Conservation (phyloP, 1,140 invertebrate species). For the Temnothorax longispinosus region DNA sequence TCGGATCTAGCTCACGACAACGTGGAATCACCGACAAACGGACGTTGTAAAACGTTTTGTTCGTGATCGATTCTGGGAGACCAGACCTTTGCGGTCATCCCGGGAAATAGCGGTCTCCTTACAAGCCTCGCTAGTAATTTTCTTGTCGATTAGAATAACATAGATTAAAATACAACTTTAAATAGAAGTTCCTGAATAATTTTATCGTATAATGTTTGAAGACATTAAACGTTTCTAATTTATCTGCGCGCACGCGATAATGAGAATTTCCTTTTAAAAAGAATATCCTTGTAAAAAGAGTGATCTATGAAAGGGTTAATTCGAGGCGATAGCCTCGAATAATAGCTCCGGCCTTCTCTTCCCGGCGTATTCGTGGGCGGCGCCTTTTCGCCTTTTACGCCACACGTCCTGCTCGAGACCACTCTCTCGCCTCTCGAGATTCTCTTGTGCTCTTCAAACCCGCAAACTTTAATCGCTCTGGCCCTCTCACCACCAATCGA, state of each 20-base stretch:
- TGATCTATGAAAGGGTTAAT: not conserved
- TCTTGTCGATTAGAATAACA: not conserved
- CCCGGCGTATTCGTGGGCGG: slow-evolving; percentile 4
- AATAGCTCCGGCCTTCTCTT: not conserved
- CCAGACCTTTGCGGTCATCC: not conserved
- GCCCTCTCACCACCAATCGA: slow-evolving; percentile 39
- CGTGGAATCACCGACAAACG: not conserved
- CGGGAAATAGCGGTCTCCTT: not conserved
- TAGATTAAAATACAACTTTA: not conserved
- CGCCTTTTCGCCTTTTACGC: slow-evolving; percentile 14
- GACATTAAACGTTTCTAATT: not conserved
- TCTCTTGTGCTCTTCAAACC: slow-evolving; percentile 37
- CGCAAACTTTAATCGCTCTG: slow-evolving; percentile 65
- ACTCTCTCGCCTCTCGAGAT: slow-evolving; percentile 16
- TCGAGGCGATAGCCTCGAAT: not conserved
- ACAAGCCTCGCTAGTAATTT: not conserved
- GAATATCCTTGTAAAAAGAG: not conserved
- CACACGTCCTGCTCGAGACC: not conserved
- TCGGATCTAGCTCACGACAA: slow-evolving; percentile 1
- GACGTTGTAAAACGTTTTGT: not conserved
- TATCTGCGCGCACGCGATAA: not conserved
- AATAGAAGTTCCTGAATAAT: not conserved
- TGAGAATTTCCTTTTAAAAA: not conserved
- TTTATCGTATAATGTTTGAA: no score
- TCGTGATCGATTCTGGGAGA: not conserved